phyloP scores from a whole-genome alignment of 2,113 vertebrate species.

The Budorcas taxicolor region DNA sequence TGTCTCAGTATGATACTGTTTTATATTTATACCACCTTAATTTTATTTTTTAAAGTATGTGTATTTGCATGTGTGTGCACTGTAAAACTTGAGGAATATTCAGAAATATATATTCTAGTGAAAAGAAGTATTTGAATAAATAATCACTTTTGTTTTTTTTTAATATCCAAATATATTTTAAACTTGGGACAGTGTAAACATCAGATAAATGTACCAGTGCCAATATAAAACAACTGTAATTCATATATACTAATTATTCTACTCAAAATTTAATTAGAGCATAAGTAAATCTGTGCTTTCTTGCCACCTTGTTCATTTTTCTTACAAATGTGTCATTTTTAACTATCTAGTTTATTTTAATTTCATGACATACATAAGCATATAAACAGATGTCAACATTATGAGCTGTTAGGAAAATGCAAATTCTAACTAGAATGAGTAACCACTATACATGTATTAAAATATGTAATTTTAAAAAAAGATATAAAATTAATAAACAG shows the following conservation, averaged over 20 bases:
- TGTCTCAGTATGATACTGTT: background rate
- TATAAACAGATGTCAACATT: background rate
- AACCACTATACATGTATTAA: background rate
- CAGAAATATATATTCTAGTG: background rate
- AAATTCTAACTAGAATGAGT: background rate
- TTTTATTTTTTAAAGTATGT: background rate
- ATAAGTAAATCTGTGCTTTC: background rate
- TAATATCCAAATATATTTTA: background rate
- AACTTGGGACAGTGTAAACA: background rate
- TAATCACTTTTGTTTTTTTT: background rate
- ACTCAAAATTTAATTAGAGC: background rate
- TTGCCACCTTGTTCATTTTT: background rate
- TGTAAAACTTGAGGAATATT: background rate
- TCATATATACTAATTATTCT: background rate
- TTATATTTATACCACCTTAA: background rate
- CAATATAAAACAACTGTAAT: background rate
- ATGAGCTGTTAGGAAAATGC: background rate
- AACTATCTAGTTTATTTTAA: background rate
- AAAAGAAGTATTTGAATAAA: background rate
- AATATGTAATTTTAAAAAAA: background rate
- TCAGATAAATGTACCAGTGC: background rate
- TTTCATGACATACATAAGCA: background rate
- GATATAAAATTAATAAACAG: background rate
- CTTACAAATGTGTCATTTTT: background rate
- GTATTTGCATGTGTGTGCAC: fast-evolving